Evolutionary conservation across 2,797 vertebrate species (phyloP), one percentile per base, ranked within the genome.

Genomic region (Sandelia bainsii): DNA sequence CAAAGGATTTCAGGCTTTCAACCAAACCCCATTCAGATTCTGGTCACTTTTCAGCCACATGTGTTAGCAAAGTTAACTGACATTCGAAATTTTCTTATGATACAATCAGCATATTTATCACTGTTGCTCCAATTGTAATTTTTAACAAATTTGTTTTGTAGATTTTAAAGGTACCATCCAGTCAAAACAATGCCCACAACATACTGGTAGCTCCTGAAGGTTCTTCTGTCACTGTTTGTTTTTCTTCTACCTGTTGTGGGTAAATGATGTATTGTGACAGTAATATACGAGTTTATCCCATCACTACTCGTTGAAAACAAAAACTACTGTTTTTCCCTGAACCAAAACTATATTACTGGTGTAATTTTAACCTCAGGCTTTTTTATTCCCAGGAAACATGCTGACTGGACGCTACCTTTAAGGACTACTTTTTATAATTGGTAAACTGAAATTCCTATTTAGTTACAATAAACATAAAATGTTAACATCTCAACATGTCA

Each of bases 371-470:
- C 42, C 76, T 84, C 79, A 87, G 82, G 77, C 79, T 34, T 77
- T 64, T 79, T 82, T 69, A 79, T 73, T 70, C 60, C 79, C 63
- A 81, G 56, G 59, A 75, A 81, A 70, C 45, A 51, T 11, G n/a
- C 32, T 69, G 78, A 81, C 88, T 89, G 84, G 87, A 85, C 86
- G 63, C 63, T 86, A 79, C 81, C 69, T 83, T 87, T 75, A 69
- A 78, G 12, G 39, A 58, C 39, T 42, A 42, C 14, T 16, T 71
- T 61, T 46, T 8, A 52, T 37, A n/a, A 63, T 46, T 49, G 34
- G 34, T 77, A 27, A 77, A 75, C 56, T 69, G 51, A 71, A 45
- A 53, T 27, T 61, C 37, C 13, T 20, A 16, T 54, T 58, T 67
- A 53, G 32, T 59, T 61, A 65, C 19, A 17, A 63, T 51, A 19